Conservation (phyloP, 2,797 vertebrate genomes). For the Micropoecilia bifurca region DNA sequence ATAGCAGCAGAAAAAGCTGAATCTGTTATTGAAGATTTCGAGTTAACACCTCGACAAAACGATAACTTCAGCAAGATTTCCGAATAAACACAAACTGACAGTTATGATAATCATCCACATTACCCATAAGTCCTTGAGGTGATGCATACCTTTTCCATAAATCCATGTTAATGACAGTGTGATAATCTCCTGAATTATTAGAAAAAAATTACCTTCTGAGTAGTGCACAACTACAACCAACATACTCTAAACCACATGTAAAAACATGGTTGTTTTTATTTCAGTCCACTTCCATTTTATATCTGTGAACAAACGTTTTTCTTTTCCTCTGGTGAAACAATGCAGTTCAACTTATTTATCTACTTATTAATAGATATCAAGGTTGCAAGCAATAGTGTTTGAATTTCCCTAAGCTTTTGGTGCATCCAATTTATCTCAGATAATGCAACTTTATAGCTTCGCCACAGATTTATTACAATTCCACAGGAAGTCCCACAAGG, state of each 20-base stretch:
- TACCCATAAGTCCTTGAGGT: neutral
- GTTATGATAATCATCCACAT: neutral
- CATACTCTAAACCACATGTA: neutral
- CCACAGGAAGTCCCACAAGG: neutral
- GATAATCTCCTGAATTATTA: neutral
- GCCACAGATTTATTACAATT: neutral
- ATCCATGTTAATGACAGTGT: neutral
- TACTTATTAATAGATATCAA: neutral
- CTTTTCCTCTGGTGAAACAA: neutral
- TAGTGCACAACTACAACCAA: neutral
- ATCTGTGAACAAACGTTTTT: neutral
- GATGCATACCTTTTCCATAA: neutral
- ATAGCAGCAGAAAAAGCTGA: neutral
- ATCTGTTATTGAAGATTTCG: neutral
- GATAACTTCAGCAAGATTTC: neutral
- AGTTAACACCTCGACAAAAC: neutral
- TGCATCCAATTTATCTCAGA: neutral
- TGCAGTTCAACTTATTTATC: neutral
- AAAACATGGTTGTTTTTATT: neutral
- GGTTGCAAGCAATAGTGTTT: neutral
- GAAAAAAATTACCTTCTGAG: neutral
- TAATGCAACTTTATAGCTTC: neutral
- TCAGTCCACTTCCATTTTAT: neutral
- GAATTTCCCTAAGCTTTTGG: neutral
- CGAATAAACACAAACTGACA: neutral